These are phyloP conservation scores for Drosophila simulans DNA, from an alignment of 1,140 invertebrate genomes.

Conservation along the genomic window DNA sequence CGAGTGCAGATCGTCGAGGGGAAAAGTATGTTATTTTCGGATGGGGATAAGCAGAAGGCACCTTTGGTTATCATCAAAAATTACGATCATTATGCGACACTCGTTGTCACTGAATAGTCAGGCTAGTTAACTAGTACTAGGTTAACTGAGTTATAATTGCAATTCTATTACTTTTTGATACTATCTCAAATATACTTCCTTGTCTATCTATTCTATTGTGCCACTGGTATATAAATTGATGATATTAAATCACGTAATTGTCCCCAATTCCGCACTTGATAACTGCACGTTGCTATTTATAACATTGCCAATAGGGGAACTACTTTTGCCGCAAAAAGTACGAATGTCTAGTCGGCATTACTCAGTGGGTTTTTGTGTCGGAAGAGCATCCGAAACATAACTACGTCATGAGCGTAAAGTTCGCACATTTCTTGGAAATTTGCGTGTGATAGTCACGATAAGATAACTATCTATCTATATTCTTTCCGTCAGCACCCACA, in stretches of 20 bases:
- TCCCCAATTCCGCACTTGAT: background rate
- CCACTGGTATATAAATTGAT: background rate
- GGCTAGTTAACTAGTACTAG: background rate
- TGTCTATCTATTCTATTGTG: no score
- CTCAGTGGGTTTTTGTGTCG: slow-evolving; percentile 21
- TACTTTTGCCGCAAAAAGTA: slow-evolving; percentile 9
- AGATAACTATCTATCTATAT: slow-evolving; percentile 43
- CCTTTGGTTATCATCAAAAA: slow-evolving; percentile 2
- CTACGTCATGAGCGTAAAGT: slow-evolving; percentile 75
- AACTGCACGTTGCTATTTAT: slow-evolving; percentile 6
- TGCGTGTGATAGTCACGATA: slow-evolving; percentile 52
- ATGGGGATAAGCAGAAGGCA: slow-evolving; percentile 6
- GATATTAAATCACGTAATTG: background rate
- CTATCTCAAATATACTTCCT: no score
- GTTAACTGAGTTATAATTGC: background rate
- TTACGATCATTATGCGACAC: background rate
- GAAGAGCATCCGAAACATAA: slow-evolving; percentile 31
- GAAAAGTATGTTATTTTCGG: slow-evolving; percentile 17
- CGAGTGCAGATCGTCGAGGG: slow-evolving; percentile 20
- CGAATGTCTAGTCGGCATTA: slow-evolving; percentile 5
- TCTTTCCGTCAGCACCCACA: slow-evolving; percentile 44
- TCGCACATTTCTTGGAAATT: slow-evolving; percentile 56
- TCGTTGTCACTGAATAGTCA: background rate
- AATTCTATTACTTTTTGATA: background rate
- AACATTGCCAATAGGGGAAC: slow-evolving; percentile 13